phyloP scores from a whole-genome alignment of 2,113 vertebrate genomes.

The Thunnus thynnus region DNA sequence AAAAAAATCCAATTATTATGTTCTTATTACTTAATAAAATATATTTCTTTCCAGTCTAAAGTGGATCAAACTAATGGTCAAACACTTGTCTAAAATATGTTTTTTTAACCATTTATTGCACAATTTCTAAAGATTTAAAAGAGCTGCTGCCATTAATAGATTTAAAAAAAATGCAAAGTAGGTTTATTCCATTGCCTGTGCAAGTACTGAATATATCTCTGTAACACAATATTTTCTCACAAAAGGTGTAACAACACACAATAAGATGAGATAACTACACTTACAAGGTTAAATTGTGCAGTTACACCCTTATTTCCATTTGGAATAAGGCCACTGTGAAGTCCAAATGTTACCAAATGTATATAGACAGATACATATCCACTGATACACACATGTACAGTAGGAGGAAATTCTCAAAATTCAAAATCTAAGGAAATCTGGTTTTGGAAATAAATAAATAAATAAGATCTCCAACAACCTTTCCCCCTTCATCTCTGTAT shows the following conservation, averaged over 20 bases:
- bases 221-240: too few species aligned
- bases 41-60: neutral
- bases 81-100: neutral
- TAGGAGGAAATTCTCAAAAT: neutral
- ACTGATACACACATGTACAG: neutral
- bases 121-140: neutral
- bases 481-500: conserved; percentile 8
- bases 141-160: neutral
- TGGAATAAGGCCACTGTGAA: conserved; percentile 1
- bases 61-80: neutral
- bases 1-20: neutral
- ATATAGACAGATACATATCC: neutral
- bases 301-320: neutral
- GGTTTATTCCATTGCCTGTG: neutral
- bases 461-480: neutral
- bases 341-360: neutral
- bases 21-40: neutral
- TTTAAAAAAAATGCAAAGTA: too few species aligned
- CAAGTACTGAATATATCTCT: neutral
- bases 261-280: neutral
- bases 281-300: neutral
- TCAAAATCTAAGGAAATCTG: neutral
- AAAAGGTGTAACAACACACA: too few species aligned
- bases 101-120: too few species aligned
- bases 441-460: neutral